Evolutionary conservation across 1,140 invertebrate species (phyloP).

Genomic region (Pseudomyrmex cubaensis): DNA sequence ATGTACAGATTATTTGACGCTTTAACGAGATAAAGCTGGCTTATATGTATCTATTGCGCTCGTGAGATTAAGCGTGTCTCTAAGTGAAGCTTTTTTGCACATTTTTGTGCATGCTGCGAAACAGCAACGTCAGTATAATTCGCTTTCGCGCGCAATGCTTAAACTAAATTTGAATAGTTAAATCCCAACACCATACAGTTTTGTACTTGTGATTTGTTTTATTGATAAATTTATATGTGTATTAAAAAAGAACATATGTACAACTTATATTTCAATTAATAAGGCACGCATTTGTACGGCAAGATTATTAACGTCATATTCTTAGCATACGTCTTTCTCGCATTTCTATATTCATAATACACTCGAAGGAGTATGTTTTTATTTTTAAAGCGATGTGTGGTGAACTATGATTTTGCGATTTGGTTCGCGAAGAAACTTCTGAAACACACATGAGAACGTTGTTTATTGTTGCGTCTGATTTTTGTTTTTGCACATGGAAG

Average conservation of each 20-base stretch:
- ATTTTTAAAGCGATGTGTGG: background rate
- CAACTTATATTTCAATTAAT: background rate
- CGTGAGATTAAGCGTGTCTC: background rate
- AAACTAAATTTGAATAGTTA: background rate
- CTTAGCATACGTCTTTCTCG: background rate
- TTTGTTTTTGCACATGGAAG: background rate
- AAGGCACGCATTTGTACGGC: background rate
- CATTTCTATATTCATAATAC: background rate
- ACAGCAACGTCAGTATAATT: background rate
- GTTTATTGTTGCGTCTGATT: background rate
- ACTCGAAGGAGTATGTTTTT: background rate
- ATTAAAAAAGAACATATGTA: constrained; percentile 16
- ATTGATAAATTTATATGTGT: constrained; percentile 14
- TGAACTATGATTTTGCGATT: constrained; percentile 57
- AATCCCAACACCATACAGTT: constrained; percentile 13
- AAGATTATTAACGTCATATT: background rate
- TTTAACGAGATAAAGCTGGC: background rate
- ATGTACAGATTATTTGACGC: constrained; percentile 37
- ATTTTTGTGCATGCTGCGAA: background rate
- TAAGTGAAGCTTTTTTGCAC: background rate
- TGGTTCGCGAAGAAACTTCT: constrained; percentile 69
- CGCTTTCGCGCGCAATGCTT: background rate
- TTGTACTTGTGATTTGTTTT: background rate
- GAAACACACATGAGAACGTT: constrained; percentile 64
- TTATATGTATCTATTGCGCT: background rate